Conservation (phyloP, 2,113 vertebrate species). For the Archocentrus centrarchus region DNA sequence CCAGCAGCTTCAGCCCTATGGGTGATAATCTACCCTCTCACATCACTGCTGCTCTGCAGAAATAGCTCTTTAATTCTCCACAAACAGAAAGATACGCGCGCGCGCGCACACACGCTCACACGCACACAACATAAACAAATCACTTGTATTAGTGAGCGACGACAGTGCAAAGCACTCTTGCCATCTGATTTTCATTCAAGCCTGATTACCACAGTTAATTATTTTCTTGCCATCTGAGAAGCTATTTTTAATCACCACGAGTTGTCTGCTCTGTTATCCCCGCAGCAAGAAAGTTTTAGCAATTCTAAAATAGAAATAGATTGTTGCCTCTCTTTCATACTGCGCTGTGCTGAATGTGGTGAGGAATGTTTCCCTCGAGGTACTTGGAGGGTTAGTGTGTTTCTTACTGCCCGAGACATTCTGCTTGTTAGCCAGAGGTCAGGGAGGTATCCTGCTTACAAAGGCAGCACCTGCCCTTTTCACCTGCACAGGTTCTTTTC, state of each 20-base stretch:
- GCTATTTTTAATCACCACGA: constrained; percentile 9
- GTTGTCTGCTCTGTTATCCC: constrained; percentile 18
- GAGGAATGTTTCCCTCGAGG: constrained; percentile 12
- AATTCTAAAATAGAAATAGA: constrained; percentile 25
- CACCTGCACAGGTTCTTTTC: background rate
- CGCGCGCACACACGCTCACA: background rate
- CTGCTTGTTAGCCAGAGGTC: constrained; percentile 30
- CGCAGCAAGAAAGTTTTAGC: constrained; percentile 18
- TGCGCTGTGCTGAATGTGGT: background rate
- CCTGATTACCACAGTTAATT: constrained; percentile 25
- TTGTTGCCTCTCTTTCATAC: background rate
- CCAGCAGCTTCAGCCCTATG: constrained; percentile 39
- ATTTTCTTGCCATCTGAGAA: constrained; percentile 19
- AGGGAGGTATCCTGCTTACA: background rate
- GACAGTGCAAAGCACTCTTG: background rate
- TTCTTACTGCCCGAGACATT: constrained; percentile 8
- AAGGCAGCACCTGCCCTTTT: background rate
- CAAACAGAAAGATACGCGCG: background rate
- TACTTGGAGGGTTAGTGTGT: background rate
- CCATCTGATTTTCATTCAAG: constrained; percentile 10
- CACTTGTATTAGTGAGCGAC: background rate
- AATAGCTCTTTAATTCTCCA: constrained; percentile 20
- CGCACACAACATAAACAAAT: background rate
- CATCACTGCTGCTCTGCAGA: constrained; percentile 43
- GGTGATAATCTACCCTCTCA: constrained; percentile 46